Evolutionary conservation across 1,140 invertebrate genomes (phyloP).

Genomic region (Apis dorsata): DNA sequence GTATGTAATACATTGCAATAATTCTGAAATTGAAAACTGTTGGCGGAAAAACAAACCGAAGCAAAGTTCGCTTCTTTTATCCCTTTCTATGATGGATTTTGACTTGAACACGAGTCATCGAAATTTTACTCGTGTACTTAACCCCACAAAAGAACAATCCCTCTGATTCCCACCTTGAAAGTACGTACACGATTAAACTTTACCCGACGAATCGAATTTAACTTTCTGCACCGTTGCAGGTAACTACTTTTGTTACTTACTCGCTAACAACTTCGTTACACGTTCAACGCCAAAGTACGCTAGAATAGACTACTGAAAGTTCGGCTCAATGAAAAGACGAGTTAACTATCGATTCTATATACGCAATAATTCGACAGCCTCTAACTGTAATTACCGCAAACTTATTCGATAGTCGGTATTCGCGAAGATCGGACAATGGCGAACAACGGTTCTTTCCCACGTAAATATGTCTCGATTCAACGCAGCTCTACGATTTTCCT

Average conservation of each 20-base stretch:
- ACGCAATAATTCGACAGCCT: constrained; percentile 13
- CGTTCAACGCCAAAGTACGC: constrained; percentile 49
- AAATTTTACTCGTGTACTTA: constrained; percentile 64
- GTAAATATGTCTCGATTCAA: neutral
- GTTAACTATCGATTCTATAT: constrained; percentile 59
- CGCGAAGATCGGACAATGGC: neutral
- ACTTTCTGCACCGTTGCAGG: constrained; percentile 71
- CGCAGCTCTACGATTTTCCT: too few species aligned
- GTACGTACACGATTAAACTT: constrained; percentile 76
- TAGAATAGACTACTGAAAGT: constrained; percentile 54
- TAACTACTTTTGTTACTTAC: constrained; percentile 74
- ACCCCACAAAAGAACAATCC: constrained; percentile 66
- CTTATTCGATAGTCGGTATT: constrained; percentile 1
- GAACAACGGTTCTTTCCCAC: too few species aligned
- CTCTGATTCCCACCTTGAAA: constrained; percentile 57
- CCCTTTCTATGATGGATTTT: constrained; percentile 42
- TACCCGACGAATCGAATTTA: constrained; percentile 76
- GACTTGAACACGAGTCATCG: constrained; percentile 16
- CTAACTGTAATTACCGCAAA: constrained; percentile 34
- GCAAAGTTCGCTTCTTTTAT: constrained; percentile 46
- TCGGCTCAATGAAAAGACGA: constrained; percentile 53
- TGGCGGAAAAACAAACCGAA: neutral
- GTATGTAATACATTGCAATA: neutral
- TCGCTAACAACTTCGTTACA: constrained; percentile 71
- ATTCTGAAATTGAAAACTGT: neutral